Base-by-base conservation (phyloP, 1,140 invertebrate species). In the Pogonomyrmex barbatus region DNA sequence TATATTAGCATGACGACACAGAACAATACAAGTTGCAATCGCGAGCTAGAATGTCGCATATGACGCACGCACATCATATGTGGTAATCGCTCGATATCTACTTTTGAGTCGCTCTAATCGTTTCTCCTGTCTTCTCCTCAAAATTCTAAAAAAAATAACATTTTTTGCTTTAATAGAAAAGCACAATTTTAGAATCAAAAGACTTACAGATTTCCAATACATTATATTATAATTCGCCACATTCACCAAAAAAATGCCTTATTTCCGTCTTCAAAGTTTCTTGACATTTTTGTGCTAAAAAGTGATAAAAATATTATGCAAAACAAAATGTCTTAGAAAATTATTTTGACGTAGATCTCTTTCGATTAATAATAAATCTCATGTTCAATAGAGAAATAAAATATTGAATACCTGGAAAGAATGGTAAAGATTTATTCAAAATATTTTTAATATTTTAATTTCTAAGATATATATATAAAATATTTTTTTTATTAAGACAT, bases 11-110 rank as follows among this genome's bases (percentile, higher is more conserved):
- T 60, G 79, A 60, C 68, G 54, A 83, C 79, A 83, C 52, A 60
- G 52, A 83, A 73, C 68, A 83, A 82, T 83, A 60, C 62, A 47
- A 79, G 42, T 60, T 83, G 79, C 79, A 83, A 83, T 50, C 39
- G 54, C 79, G 36, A 47, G 2, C 42, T 56, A 56, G 68, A 83
- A 75, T 83, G 68, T 83, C 68, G 67, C 68, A 60, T 82, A 82
- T 82, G 52, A 82, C 79, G 50, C 36, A 56, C 65, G 3, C 79
- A 83, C 79, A 83, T 82, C 67, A 39, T 9, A 33, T 75, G 68
- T 83, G 54, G 54, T 83, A 83, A 83, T 62, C 68, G 68, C 56
- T 75, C 67, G 68, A 75, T 60, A 71, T 83, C 45, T 75, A 60
- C 42, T 50, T 83, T 79, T 75, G n/a, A 42, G 50, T 62, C 39